These are phyloP conservation scores for Zosterops lateralis DNA, from an alignment of 2,113 vertebrate species.

Conservation along the genomic window DNA sequence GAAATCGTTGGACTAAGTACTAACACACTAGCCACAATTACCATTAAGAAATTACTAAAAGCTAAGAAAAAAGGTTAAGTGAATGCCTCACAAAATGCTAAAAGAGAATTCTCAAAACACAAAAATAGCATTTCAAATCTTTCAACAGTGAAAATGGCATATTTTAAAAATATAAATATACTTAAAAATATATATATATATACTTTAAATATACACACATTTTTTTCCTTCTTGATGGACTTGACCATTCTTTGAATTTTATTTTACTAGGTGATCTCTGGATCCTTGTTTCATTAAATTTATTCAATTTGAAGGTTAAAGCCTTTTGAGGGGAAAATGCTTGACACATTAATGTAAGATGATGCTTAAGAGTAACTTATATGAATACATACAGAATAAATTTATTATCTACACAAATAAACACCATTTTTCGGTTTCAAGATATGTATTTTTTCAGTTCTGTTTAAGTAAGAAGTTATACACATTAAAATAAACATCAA, in stretches of 20 bases:
- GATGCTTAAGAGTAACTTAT: not conserved
- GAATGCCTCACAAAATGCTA: not conserved
- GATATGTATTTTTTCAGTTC: not conserved
- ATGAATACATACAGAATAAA: not conserved
- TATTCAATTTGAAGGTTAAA: not conserved
- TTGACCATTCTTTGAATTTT: not conserved
- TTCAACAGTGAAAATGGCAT: not conserved
- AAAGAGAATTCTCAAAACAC: not conserved
- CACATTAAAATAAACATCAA: not conserved
- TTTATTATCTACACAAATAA: not conserved
- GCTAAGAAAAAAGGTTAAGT: not conserved
- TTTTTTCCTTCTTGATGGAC: not conserved
- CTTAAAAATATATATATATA: not conserved
- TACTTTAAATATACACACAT: not conserved
- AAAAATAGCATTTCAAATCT: not conserved
- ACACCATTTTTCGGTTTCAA: not conserved
- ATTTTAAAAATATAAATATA: not conserved
- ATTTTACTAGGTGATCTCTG: not conserved
- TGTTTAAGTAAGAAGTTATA: not conserved
- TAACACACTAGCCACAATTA: not conserved
- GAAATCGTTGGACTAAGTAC: not conserved
- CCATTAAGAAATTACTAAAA: not conserved
- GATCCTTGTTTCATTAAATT: not conserved
- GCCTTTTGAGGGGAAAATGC: not conserved
- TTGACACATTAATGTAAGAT: not conserved